A percentile compares a stretch with the other conserved stretches of the same genome.
phyloP scores from a whole-genome alignment of 2,888 invertebrate genomes.

The Himalopsyche kuldschensis region DNA sequence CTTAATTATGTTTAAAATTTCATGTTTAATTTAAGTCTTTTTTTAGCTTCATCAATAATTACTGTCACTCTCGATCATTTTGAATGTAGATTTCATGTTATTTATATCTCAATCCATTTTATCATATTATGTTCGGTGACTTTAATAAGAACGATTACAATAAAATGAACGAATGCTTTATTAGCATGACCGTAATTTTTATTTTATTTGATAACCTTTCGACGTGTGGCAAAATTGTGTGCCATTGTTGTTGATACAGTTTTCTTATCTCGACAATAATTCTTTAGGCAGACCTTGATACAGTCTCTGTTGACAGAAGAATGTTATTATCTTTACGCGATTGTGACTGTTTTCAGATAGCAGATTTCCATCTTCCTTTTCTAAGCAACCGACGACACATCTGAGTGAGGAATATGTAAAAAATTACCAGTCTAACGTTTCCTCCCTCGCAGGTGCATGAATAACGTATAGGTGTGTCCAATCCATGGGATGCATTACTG shows the following conservation, averaged over 20 bases:
- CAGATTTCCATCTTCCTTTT: neutral
- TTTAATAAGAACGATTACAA: neutral
- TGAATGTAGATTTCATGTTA: neutral
- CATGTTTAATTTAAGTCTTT: neutral
- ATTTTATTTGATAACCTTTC: conserved; percentile 6
- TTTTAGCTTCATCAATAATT: neutral
- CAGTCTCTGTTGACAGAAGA: neutral
- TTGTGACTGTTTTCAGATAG: neutral
- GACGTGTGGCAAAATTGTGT: neutral
- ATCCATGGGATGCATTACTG: no score
- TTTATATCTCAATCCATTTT: conserved; percentile 2
- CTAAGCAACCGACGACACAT: neutral
- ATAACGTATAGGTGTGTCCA: no score
- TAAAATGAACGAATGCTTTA: neutral
- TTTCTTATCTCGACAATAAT: neutral
- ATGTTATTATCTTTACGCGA: neutral
- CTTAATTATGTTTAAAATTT: neutral
- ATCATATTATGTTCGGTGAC: neutral
- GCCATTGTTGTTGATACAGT: neutral
- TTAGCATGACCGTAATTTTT: neutral
- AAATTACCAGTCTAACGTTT: no score
- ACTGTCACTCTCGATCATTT: neutral
- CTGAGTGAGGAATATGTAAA: neutral
- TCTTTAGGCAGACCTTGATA: conserved; percentile 3
- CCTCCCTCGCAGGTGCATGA: no score